Evolutionary conservation across 2,797 vertebrate species (phyloP), one percentile per base, ranked within the genome.

Genomic region (Tokudaia tokunoshimensis): DNA sequence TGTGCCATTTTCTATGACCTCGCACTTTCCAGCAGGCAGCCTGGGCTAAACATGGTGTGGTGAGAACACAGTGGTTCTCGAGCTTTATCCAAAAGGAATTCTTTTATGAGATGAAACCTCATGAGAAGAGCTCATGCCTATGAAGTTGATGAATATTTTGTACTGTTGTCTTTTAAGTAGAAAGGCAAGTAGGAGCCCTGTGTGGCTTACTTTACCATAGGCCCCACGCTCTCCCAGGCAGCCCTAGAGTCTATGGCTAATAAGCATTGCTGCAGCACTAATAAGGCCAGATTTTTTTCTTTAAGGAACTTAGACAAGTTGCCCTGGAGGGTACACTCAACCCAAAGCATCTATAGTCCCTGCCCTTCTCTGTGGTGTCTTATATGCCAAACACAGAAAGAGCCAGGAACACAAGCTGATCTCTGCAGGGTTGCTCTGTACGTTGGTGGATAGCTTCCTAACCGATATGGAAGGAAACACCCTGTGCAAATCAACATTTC

Each of bases 361-460:
- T 83, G 4, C 14, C 65, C 84, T 0, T 81, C 65, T 92, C 85
- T 86, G 34, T 1, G 82, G 34, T 20, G 72, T 80, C 75, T 85
- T 79, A 14, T 22, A 20, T 34, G 55, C 82, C 91, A 76, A n/a
- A 14, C 41, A 80, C 20, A 52, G 15, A 84, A 80, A 85, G 41
- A 94, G 50, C 15, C 44, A 72, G 50, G 47, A 59, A 86, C 47
- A 65, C 6, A 50, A 47, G 50, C 37, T 20, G 10, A 13, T 92
- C 92, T 79, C 85, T 34, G 50, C 78, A 85, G 92, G 41, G 24
- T 57, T 85, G 31, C 79, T 92, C 41, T 1, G 14, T 41, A n/a
- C 17, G 0, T 3, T 0, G 20, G 47, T 0, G 24, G 37, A 78
- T 57, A 75, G 47, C 4, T 22, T 15, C 0, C 8, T 11, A 52